phyloP scores from a whole-genome alignment of 2,888 invertebrate species.

The Linnaemya vulpina region DNA sequence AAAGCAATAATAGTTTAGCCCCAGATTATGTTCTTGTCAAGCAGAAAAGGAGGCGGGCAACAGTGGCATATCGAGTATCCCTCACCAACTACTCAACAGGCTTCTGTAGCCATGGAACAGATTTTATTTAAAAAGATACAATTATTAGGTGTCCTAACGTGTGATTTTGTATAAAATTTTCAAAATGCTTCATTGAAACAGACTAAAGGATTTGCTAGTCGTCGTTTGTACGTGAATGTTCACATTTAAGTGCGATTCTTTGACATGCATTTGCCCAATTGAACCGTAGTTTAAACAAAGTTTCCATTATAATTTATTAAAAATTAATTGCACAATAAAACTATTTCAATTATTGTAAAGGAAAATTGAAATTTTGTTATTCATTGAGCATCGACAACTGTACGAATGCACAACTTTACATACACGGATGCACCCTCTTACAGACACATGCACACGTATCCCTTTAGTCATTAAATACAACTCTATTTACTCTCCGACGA shows the following conservation, averaged over 20 bases:
- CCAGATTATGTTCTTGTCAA: constrained; percentile 20
- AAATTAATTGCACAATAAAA: constrained; percentile 73
- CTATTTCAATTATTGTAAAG: constrained; percentile 73
- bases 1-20: constrained; percentile 37
- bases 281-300: constrained; percentile 50
- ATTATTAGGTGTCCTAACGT: constrained; percentile 47
- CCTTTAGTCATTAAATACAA: not conserved
- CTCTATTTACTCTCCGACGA: not conserved
- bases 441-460: not conserved
- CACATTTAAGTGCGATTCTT: not conserved
- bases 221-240: not conserved
- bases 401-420: constrained; percentile 5
- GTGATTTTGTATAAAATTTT: constrained; percentile 34
- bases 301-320: constrained; percentile 73
- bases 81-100: not conserved
- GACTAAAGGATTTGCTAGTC: not conserved
- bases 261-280: constrained; percentile 46
- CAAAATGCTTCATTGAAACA: not conserved
- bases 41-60: constrained; percentile 14
- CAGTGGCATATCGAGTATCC: not conserved
- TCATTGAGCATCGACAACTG: constrained; percentile 62
- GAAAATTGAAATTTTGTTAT: constrained; percentile 74
- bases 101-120: constrained; percentile 38
- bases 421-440: not conserved
- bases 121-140: constrained; percentile 40